Conservation (phyloP, 2,797 vertebrate species). For the Galagoides demidoff region DNA sequence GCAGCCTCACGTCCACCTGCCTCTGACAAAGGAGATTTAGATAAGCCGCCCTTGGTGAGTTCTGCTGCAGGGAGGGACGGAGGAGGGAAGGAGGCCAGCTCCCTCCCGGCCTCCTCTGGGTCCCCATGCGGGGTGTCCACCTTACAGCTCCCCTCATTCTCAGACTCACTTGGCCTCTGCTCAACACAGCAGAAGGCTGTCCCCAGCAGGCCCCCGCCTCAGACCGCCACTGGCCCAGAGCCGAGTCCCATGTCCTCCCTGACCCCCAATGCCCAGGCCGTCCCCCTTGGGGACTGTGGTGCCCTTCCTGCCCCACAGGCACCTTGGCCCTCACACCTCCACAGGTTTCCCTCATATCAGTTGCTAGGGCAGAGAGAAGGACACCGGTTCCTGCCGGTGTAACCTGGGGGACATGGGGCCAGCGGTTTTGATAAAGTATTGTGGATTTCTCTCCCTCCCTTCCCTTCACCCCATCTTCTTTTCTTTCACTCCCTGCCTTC, state of each 20-base stretch:
- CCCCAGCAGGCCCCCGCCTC: not conserved
- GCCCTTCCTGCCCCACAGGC: not conserved
- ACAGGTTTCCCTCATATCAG: not conserved
- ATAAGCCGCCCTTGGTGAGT: no score
- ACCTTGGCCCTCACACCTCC: not conserved
- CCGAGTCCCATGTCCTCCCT: not conserved
- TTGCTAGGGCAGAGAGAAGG: not conserved
- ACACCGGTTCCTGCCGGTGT: not conserved
- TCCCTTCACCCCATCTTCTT: no score
- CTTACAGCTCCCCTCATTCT: not conserved
- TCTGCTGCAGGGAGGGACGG: not conserved
- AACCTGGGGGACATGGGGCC: not conserved
- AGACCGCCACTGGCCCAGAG: no score
- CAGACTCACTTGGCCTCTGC: not conserved
- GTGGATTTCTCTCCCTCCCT: no score
- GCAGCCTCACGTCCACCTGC: no score
- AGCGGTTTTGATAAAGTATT: not conserved
- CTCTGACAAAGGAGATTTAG: not conserved
- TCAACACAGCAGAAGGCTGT: not conserved
- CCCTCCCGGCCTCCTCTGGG: not conserved
- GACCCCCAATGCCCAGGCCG: accelerated
- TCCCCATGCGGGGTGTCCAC: no score
- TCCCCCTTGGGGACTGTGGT: not conserved
- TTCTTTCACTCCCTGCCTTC: no score
- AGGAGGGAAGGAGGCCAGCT: not conserved